These are phyloP conservation scores for Drosophila willistoni DNA, from an alignment of 1,140 invertebrate species.

Conservation along the genomic window DNA sequence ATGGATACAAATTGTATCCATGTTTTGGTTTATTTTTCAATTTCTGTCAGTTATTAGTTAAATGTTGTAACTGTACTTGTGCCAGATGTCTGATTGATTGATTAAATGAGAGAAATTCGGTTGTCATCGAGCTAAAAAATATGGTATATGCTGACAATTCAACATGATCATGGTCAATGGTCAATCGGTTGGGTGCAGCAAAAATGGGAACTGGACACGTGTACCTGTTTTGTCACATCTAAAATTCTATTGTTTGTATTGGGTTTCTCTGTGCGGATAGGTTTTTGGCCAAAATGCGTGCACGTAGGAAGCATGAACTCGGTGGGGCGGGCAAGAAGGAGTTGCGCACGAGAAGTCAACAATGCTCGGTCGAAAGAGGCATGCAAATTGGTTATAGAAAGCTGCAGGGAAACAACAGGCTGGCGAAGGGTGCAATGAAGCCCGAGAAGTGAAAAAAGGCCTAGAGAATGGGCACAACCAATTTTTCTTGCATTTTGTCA, in stretches of 20 bases:
- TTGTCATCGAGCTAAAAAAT: not conserved
- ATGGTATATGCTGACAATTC: not conserved
- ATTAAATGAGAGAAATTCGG: not conserved
- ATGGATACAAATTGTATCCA: too few species aligned
- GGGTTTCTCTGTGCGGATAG: slow-evolving; percentile 29
- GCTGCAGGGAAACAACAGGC: not conserved
- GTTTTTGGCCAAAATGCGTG: slow-evolving; percentile 50
- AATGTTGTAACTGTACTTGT: not conserved
- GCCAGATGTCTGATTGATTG: not conserved
- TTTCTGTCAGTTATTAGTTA: too few species aligned
- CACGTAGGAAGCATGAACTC: slow-evolving; percentile 16
- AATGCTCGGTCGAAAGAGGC: slow-evolving; percentile 45
- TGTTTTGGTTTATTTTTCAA: too few species aligned
- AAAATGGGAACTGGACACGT: slow-evolving; percentile 31
- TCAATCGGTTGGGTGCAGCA: not conserved
- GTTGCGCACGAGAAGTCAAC: slow-evolving; percentile 42
- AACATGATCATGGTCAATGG: not conserved
- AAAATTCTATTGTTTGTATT: slow-evolving; percentile 73
- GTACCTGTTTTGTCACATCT: slow-evolving; percentile 69
- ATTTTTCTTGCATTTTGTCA: slow-evolving; percentile 59
- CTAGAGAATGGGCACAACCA: slow-evolving; percentile 28
- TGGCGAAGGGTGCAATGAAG: not conserved
- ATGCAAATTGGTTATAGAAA: slow-evolving; percentile 48
- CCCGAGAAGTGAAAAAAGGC: not conserved
- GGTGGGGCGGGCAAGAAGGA: not conserved